Base-by-base conservation (phyloP, 2,113 vertebrate species). In the Gadus chalcogrammus region DNA sequence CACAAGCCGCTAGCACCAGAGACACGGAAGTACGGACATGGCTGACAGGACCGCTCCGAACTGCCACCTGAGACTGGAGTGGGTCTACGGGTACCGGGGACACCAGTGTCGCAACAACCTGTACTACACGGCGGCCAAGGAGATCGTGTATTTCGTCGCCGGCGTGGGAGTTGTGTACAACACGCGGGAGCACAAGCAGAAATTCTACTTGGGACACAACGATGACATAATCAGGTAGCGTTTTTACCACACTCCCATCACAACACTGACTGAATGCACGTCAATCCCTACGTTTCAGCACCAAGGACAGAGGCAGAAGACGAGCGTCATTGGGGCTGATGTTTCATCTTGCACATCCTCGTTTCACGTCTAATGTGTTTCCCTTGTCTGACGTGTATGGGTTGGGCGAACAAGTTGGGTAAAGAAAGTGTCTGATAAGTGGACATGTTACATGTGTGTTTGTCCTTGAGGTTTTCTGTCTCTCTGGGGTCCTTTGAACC, bases 41-140 rank as follows among this genome's bases (percentile, higher is more conserved):
- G 95, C 96, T 92, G 96, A 97, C 93, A 94, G 95, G 81, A 97
- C 95, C 87, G 95, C 96, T 89, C 97, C 97, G 72, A 94, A 91
- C 91, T 96, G 96, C 93, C 97, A 97, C 92, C 94, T 99, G 90
- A 94, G 96, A 91, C 94, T 98, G 80, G 96, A 97, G 88, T 98
- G 97, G 97, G 96, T 98, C 78, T 98, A 98, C 87, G 97, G 97
- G 83, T 98, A 98, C 93, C 93, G 97, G 79, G 97, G 97, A 81
- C 97, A 98, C 80, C 97, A 98, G 92, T 98, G 96, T 92, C 97
- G 96, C 93, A 98, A 98, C 96, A 98, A 98, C 93, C 95, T 98
- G 84, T 98, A 96, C 92, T 98, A 98, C 92, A 98, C 96, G 12
- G 96, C 97, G 76, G 95, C 95, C 83, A 95, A 95, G 91, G 97